Evolutionary conservation across 2,113 vertebrate species (phyloP).

Genomic region (Cavia aperea): DNA sequence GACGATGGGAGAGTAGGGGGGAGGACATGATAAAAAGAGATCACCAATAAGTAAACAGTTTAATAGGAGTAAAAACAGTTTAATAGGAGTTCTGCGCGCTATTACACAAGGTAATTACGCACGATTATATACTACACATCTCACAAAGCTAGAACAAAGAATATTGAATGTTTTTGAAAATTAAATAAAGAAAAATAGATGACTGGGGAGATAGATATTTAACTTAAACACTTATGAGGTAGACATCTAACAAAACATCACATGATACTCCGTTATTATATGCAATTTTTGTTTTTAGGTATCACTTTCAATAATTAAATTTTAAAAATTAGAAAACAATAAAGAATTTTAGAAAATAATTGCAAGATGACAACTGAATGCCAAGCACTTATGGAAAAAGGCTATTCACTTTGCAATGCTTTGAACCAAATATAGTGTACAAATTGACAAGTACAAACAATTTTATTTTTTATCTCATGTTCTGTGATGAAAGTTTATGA

Average conservation of each 20-base stretch:
- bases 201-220: not conserved
- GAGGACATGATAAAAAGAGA: not conserved
- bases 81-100: not conserved
- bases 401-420: constrained; percentile 62
- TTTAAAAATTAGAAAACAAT: not conserved
- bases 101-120: not conserved
- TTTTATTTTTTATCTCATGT: constrained; percentile 57
- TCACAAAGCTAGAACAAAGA: not conserved
- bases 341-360: constrained; percentile 62
- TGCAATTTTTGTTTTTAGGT: not conserved
- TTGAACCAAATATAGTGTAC: not conserved
- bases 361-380: constrained; percentile 67
- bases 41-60: not conserved
- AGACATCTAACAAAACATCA: not conserved
- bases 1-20: not conserved
- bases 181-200: not conserved
- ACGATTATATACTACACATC: no score
- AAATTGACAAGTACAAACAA: constrained; percentile 61
- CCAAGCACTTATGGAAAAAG: constrained; percentile 69
- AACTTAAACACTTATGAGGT: not conserved
- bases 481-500: constrained; percentile 61
- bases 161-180: not conserved
- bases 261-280: not conserved
- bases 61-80: not conserved
- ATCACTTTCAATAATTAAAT: not conserved